These are phyloP conservation scores for Butorides virescens DNA, from an alignment of 2,113 vertebrate species.

Conservation along the genomic window DNA sequence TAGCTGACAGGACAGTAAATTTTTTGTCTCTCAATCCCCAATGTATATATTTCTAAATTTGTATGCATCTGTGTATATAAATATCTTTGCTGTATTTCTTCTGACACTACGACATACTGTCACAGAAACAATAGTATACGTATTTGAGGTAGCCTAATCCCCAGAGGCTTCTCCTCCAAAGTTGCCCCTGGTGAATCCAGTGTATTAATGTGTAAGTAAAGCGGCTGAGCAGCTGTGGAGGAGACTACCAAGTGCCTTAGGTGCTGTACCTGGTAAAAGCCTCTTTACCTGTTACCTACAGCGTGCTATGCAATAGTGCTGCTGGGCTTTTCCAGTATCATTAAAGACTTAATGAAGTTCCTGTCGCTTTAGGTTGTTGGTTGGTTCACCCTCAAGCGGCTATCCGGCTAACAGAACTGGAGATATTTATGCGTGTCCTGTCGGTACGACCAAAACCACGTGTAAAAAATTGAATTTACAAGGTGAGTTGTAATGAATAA, in stretches of 20 bases:
- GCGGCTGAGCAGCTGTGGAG: neutral
- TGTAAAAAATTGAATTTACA: conserved; percentile 86
- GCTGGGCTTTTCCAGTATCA: neutral
- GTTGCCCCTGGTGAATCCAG: neutral
- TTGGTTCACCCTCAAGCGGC: conserved; percentile 90
- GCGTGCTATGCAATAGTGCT: neutral
- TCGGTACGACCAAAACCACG: conserved; percentile 57
- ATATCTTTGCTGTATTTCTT: neutral
- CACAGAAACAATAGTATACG: neutral
- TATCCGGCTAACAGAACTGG: conserved; percentile 85
- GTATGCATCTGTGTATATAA: neutral
- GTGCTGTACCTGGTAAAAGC: rapidly evolving
- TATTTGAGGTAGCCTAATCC: neutral
- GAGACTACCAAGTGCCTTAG: neutral
- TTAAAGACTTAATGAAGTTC: neutral
- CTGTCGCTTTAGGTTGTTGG: conserved; percentile 80
- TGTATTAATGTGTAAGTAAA: neutral
- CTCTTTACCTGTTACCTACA: neutral
- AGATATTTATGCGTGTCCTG: conserved; percentile 87
- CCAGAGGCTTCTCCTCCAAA: neutral
- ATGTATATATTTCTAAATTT: neutral
- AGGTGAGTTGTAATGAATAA: conserved; percentile 67
- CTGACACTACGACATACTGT: neutral
- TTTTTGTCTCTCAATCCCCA: neutral
- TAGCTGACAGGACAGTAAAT: neutral